These are phyloP conservation scores for Heteropelma amictum DNA, from an alignment of 2,888 invertebrate species.

Conservation along the genomic window DNA sequence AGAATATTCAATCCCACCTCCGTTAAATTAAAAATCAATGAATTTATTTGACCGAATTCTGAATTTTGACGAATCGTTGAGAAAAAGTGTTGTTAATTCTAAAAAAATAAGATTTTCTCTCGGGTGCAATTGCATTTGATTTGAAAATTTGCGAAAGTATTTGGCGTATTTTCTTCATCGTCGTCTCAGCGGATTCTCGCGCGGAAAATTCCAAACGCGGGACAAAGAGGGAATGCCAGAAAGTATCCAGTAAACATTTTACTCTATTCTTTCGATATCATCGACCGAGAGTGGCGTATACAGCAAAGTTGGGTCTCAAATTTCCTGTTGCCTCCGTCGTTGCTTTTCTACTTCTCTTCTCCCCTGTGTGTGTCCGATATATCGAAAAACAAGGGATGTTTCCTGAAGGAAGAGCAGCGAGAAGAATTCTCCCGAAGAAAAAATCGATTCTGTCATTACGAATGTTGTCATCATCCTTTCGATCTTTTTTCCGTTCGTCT, in stretches of 20 bases:
- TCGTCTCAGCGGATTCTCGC: not conserved
- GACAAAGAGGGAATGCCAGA: not conserved
- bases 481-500: slow-evolving; percentile 4
- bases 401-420: slow-evolving; percentile 7
- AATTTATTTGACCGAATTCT: too few relatives aligned
- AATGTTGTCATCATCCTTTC: not conserved
- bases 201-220: not conserved
- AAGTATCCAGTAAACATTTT: slow-evolving; percentile 34
- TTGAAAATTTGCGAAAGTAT: too few relatives aligned
- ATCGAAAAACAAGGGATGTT: slow-evolving; percentile 43
- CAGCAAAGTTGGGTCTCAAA: slow-evolving; percentile 38
- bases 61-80: too few relatives aligned
- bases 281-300: slow-evolving; percentile 7
- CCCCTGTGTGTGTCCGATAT: slow-evolving; percentile 25
- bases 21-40: too few relatives aligned
- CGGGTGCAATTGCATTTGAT: too few relatives aligned
- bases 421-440: not conserved
- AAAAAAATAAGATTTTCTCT: too few relatives aligned
- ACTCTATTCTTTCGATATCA: slow-evolving; percentile 30
- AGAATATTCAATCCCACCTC: too few relatives aligned
- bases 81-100: too few relatives aligned
- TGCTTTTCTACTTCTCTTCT: not conserved
- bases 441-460: slow-evolving; percentile 27
- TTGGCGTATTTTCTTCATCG: not conserved
- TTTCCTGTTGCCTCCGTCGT: slow-evolving; percentile 46